Evolutionary conservation across 1,140 invertebrate genomes (phyloP).

Genomic region (Paraescarpia echinospica): DNA sequence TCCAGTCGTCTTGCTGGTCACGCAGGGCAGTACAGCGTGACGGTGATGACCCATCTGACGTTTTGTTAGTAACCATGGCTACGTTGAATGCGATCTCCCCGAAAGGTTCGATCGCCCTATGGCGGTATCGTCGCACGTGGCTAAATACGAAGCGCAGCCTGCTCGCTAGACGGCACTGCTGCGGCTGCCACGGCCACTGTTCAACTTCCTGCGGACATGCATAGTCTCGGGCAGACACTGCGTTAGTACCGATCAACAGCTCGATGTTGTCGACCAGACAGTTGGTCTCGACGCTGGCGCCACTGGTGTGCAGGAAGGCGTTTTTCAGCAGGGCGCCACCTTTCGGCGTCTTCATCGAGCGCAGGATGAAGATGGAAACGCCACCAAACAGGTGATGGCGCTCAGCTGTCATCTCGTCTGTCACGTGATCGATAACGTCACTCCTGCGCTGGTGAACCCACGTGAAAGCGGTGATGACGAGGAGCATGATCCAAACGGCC

Average conservation of each 20-base stretch:
- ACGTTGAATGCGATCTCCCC: neutral
- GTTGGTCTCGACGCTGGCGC: neutral
- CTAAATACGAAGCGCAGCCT: neutral
- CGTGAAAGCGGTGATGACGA: constrained; percentile 10
- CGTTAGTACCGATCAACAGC: neutral
- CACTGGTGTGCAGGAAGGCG: neutral
- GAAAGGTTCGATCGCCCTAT: neutral
- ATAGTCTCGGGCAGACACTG: neutral
- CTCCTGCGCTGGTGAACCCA: neutral
- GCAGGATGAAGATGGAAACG: neutral
- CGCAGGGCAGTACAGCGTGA: neutral
- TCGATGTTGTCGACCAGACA: neutral
- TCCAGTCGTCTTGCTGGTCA: neutral
- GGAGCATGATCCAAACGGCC: neutral
- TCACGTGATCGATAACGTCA: neutral
- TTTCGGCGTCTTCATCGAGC: neutral
- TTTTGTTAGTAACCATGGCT: neutral
- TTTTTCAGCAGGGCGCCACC: neutral
- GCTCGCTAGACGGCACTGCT: neutral
- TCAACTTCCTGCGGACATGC: neutral
- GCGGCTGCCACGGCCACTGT: neutral
- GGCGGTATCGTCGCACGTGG: neutral
- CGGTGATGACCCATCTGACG: neutral
- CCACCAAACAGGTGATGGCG: neutral
- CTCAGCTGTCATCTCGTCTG: neutral